These are phyloP conservation scores for Kuschelorhynchus macadamiae DNA, from an alignment of 2,888 invertebrate genomes.

Conservation along the genomic window DNA sequence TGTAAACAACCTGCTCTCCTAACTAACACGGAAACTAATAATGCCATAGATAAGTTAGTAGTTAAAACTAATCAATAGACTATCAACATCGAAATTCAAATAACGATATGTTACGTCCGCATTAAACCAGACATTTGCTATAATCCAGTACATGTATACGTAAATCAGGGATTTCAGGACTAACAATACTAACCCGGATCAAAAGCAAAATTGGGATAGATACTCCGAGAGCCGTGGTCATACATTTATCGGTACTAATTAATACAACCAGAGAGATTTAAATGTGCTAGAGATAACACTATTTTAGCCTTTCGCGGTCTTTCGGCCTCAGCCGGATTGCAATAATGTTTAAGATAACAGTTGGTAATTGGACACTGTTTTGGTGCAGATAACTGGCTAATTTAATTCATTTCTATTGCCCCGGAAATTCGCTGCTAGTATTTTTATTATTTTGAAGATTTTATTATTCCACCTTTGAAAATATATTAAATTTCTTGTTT, in stretches of 20 bases:
- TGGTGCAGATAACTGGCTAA: too few species aligned
- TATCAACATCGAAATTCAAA: too few species aligned
- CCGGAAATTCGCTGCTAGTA: too few species aligned
- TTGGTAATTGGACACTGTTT: constrained; percentile 38
- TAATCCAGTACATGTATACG: constrained; percentile 33
- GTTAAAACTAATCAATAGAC: too few species aligned
- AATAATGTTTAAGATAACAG: constrained; percentile 30
- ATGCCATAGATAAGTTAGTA: too few species aligned
- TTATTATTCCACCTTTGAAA: too few species aligned
- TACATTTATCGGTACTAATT: constrained; percentile 39
- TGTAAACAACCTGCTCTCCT: too few species aligned
- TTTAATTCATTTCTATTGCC: too few species aligned
- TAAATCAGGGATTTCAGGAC: constrained; percentile 37
- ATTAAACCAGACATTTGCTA: constrained; percentile 1
- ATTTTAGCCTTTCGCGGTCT: constrained; percentile 40
- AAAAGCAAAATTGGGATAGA: constrained; percentile 32
- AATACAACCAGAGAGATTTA: constrained; percentile 42
- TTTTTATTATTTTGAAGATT: too few species aligned
- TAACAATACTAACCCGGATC: constrained; percentile 28
- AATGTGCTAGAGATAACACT: constrained; percentile 35
- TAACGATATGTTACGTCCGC: too few species aligned
- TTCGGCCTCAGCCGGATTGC: constrained; percentile 36
- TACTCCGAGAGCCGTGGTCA: constrained; percentile 33
- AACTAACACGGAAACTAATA: too few species aligned
- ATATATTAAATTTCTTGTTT: too few species aligned